Percentiles rank a stretch among this genome's conserved stretches.
These are phyloP conservation scores for Microctenopoma stevenorrisi DNA, from an alignment of 2,797 vertebrate species.

Conservation along the genomic window DNA sequence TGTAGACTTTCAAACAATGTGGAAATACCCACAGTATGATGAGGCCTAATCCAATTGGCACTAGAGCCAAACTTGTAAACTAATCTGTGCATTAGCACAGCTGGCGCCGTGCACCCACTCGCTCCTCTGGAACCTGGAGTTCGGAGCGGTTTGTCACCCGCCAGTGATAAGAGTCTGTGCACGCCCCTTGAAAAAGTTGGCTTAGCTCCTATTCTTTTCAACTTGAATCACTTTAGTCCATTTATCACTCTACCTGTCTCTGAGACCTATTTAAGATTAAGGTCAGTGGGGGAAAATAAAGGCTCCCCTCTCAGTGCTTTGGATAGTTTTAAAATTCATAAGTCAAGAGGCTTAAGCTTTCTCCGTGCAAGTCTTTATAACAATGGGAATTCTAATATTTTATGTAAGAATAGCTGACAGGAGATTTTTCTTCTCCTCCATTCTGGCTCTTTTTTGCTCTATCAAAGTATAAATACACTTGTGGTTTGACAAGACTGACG, in stretches of 20 bases:
- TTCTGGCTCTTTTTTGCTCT: slow-evolving; percentile 63
- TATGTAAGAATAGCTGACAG: slow-evolving; percentile 87
- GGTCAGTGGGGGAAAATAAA: slow-evolving; percentile 72
- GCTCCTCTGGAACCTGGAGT: slow-evolving; percentile 79
- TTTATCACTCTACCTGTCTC: slow-evolving; percentile 86
- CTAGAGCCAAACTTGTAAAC: slow-evolving; percentile 86
- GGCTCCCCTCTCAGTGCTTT: slow-evolving; percentile 71
- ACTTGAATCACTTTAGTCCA: slow-evolving; percentile 74
- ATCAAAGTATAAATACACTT: slow-evolving; percentile 71
- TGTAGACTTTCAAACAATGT: slow-evolving; percentile 81
- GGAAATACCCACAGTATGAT: slow-evolving; percentile 70
- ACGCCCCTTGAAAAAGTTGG: slow-evolving; percentile 67
- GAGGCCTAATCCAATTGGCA: slow-evolving; percentile 85
- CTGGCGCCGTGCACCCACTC: slow-evolving; percentile 71
- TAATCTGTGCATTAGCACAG: slow-evolving; percentile 86
- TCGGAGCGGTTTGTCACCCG: slow-evolving; percentile 76
- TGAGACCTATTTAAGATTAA: slow-evolving; percentile 87
- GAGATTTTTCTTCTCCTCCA: slow-evolving; percentile 63
- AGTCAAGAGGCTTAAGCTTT: slow-evolving; percentile 87
- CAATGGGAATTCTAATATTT: slow-evolving; percentile 86
- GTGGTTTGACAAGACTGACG: slow-evolving; percentile 70
- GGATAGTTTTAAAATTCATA: slow-evolving; percentile 86
- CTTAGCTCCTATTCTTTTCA: slow-evolving; percentile 82
- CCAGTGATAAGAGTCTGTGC: slow-evolving; percentile 75
- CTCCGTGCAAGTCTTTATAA: slow-evolving; percentile 80